Evolutionary conservation across 2,797 vertebrate genomes (phyloP).

Genomic region (Stomatorhinus walkeri): DNA sequence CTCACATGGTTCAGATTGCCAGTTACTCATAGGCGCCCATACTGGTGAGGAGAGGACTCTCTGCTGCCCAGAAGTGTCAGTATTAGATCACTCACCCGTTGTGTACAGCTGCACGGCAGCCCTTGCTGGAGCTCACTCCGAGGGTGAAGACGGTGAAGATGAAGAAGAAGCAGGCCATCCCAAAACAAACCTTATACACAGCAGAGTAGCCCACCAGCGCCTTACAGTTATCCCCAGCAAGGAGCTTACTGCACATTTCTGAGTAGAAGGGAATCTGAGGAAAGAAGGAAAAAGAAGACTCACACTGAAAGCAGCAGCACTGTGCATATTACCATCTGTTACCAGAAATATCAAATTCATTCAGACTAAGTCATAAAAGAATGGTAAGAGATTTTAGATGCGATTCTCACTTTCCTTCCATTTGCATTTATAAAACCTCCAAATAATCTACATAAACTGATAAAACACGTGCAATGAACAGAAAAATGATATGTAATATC

Average conservation of each 20-base stretch:
- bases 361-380: neutral
- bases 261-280: conserved; percentile 78
- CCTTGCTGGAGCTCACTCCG: conserved; percentile 73
- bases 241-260: conserved; percentile 70
- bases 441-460: neutral
- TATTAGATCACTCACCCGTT: conserved; percentile 73
- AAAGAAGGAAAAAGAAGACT: neutral
- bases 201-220: conserved; percentile 86
- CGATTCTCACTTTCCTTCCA: neutral
- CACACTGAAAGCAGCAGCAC: neutral
- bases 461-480: neutral
- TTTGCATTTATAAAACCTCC: neutral
- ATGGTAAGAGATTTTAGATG: neutral
- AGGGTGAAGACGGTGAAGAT: conserved; percentile 80
- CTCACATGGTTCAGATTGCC: neutral
- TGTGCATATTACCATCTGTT: neutral
- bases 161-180: conserved; percentile 96
- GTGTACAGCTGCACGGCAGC: conserved; percentile 81
- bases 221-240: conserved; percentile 78
- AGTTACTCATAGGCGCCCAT: neutral
- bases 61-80: neutral
- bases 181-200: conserved; percentile 93
- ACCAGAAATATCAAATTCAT: neutral
- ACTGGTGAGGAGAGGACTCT: neutral
- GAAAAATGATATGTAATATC: neutral